phyloP scores from a whole-genome alignment of 2,888 invertebrate species.

The Conistra vaccinii region DNA sequence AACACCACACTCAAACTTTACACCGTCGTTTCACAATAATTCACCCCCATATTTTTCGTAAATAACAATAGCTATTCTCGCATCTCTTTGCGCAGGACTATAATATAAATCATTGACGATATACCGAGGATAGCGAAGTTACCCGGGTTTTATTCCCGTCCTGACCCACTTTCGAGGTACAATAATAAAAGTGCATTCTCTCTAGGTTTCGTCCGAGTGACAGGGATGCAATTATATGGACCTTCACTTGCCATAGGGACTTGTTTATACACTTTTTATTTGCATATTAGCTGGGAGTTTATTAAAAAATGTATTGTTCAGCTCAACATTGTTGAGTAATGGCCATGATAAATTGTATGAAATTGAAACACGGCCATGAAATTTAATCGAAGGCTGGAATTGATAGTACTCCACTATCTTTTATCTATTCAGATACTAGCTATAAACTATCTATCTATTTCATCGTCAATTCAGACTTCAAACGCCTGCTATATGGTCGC shows the following conservation, averaged over 20 bases:
- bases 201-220: conserved; percentile 62
- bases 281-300: background rate
- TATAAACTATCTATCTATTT: background rate
- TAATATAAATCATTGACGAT: conserved; percentile 74
- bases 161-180: conserved; percentile 70
- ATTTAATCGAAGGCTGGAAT: background rate
- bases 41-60: conserved; percentile 33
- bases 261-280: conserved; percentile 30
- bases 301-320: background rate
- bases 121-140: conserved; percentile 64
- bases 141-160: conserved; percentile 68
- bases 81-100: conserved; percentile 62
- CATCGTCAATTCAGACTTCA: background rate
- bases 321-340: background rate
- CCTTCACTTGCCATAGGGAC: conserved; percentile 40
- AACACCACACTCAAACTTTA: conserved; percentile 29
- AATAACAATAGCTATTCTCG: conserved; percentile 60
- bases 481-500: too few relatives aligned
- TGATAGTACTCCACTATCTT: background rate
- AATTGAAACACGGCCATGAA: background rate
- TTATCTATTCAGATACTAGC: background rate
- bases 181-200: conserved; percentile 73
- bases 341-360: background rate
- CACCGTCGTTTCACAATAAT: conserved; percentile 15
- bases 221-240: conserved; percentile 68